Evolutionary conservation across 2,888 invertebrate genomes (phyloP).

Genomic region (Chymomyza fuscimana): DNA sequence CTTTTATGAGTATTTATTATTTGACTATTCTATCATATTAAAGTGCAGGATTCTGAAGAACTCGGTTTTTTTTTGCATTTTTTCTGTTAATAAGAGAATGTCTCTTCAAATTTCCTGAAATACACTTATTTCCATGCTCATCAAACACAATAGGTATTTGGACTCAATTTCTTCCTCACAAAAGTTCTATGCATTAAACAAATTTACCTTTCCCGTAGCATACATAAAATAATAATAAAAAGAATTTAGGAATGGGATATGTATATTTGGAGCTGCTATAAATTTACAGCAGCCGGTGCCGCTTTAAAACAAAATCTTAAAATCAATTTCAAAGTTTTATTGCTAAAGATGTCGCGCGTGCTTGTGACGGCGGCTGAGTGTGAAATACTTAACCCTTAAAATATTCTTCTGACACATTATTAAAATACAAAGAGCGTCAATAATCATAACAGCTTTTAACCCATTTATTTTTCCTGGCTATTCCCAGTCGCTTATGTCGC

Average conservation of each 20-base stretch:
- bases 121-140: too few species aligned
- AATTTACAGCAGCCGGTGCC: constrained; percentile 66
- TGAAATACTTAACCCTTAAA: constrained; percentile 62
- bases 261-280: constrained; percentile 47
- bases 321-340: constrained; percentile 72
- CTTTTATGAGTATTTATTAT: too few species aligned
- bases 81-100: too few species aligned
- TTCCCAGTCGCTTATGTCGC: constrained; percentile 25
- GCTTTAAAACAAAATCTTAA: constrained; percentile 61
- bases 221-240: not conserved
- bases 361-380: constrained; percentile 48
- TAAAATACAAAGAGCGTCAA: constrained; percentile 75
- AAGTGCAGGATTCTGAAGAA: too few species aligned
- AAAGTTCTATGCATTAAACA: not conserved
- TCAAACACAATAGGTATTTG: not conserved
- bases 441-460: constrained; percentile 70
- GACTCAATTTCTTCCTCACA: not conserved
- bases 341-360: constrained; percentile 60
- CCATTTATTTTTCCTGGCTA: constrained; percentile 59
- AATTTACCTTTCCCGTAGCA: not conserved
- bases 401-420: constrained; percentile 66
- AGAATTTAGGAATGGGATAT: not conserved
- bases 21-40: too few species aligned
- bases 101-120: too few species aligned
- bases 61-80: too few species aligned